These are phyloP conservation scores for Seriola aureovittata DNA, from an alignment of 2,113 vertebrate genomes.

Conservation along the genomic window DNA sequence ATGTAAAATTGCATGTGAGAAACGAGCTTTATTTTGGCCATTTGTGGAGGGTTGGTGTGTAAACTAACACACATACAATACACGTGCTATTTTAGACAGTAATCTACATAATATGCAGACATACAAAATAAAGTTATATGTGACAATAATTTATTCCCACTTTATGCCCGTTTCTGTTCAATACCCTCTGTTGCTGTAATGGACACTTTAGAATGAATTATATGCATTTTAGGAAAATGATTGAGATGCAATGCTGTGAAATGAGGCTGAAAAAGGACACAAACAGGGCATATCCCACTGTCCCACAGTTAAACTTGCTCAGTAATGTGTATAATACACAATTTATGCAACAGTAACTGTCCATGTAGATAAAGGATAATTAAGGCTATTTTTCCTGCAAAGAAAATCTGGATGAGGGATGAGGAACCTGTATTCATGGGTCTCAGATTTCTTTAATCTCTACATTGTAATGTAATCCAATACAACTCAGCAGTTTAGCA, in stretches of 20 bases:
- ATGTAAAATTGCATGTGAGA: conserved; percentile 27
- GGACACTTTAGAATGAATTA: background rate
- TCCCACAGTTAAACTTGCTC: background rate
- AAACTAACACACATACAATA: background rate
- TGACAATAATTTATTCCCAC: background rate
- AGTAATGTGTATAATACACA: background rate
- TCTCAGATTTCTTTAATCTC: background rate
- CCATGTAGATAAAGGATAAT: background rate
- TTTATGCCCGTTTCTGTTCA: background rate
- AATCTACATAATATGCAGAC: background rate
- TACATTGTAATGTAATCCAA: background rate
- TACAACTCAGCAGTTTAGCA: background rate
- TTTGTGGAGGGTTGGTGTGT: background rate
- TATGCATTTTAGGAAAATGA: background rate
- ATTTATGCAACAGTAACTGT: background rate
- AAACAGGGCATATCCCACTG: background rate
- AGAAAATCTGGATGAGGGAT: background rate
- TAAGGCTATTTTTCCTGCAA: background rate
- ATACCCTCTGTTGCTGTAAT: background rate
- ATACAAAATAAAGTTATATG: background rate
- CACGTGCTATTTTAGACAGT: background rate
- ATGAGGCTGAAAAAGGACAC: background rate
- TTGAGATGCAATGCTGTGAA: no score
- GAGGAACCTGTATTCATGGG: no score
- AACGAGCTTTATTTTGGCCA: conserved; percentile 27